phyloP scores from a whole-genome alignment of 53 echinoderm and acorn worm species.

The Luidia sarsii region DNA sequence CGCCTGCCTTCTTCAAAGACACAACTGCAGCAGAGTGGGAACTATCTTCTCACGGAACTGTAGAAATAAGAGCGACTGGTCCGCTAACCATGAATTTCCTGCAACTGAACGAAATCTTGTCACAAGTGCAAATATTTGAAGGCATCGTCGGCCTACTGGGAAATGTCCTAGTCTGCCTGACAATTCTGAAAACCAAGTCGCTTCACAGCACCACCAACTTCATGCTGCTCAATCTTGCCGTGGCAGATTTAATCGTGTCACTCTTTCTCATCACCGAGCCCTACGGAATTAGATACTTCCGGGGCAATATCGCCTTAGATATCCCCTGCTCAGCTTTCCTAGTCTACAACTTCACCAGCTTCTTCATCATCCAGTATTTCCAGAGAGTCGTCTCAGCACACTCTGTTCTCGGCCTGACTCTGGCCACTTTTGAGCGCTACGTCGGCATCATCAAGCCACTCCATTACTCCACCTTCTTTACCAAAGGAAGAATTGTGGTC shows the following conservation, averaged over 20 bases:
- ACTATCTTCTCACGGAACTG: too few relatives aligned
- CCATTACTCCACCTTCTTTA: slow-evolving; percentile 16
- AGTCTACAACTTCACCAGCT: neutral
- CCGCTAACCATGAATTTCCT: too few relatives aligned
- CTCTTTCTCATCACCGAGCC: neutral
- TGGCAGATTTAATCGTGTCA: slow-evolving; percentile 8
- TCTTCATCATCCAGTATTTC: neutral
- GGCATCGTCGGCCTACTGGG: neutral
- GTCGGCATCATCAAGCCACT: slow-evolving; percentile 30
- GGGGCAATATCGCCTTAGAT: too few relatives aligned
- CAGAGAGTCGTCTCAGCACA: neutral
- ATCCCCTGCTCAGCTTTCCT: neutral
- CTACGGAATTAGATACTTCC: too few relatives aligned
- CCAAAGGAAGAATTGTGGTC: neutral
- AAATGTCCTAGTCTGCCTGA: slow-evolving; percentile 19
- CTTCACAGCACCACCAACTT: slow-evolving; percentile 23
- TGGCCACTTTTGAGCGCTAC: slow-evolving; percentile 25
- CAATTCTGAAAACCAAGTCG: slow-evolving; percentile 28
- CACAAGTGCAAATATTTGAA: too few relatives aligned
- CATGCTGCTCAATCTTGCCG: slow-evolving; percentile 27
- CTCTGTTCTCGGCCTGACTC: slow-evolving; percentile 11
- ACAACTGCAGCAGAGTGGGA: too few relatives aligned
- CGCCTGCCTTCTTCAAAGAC: too few relatives aligned
- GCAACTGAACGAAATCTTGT: too few relatives aligned
- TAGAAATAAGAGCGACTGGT: too few relatives aligned